Evolutionary conservation across 2,797 vertebrate genomes (phyloP).

Genomic region (Hippocampus kuda): DNA sequence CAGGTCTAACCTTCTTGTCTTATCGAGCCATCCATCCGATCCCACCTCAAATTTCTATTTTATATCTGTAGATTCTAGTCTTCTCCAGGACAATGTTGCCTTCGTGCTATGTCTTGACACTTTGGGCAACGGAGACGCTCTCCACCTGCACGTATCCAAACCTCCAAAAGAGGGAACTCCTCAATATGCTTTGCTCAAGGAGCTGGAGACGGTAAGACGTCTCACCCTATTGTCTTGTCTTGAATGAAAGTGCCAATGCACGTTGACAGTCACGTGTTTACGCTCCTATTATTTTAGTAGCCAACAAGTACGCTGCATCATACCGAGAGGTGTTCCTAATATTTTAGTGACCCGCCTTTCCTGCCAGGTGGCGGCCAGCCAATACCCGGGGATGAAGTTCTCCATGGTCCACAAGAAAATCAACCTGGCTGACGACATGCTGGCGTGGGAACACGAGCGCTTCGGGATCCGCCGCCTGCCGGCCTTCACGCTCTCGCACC

Average conservation of each 20-base stretch:
- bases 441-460: constrained; percentile 97
- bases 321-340: no score
- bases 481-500: constrained; percentile 89
- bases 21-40: background rate
- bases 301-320: background rate
- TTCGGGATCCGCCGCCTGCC: constrained; percentile 94
- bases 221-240: no score
- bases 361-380: constrained; percentile 72
- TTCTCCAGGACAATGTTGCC: constrained; percentile 94
- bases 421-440: constrained; percentile 91
- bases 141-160: constrained; percentile 94
- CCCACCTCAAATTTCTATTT: background rate
- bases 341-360: background rate
- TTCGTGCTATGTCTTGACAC: constrained; percentile 97
- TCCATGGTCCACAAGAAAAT: constrained; percentile 99
- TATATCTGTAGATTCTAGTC: constrained; percentile 78
- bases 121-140: constrained; percentile 75
- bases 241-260: background rate
- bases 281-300: background rate
- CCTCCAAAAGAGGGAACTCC: constrained; percentile 90
- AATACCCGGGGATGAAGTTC: constrained; percentile 86
- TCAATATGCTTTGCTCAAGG: constrained; percentile 80
- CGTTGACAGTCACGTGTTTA: background rate
- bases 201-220: constrained; percentile 77
- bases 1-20: background rate